phyloP scores from a whole-genome alignment of 2,113 vertebrate genomes.

The Amphiprion ocellaris region DNA sequence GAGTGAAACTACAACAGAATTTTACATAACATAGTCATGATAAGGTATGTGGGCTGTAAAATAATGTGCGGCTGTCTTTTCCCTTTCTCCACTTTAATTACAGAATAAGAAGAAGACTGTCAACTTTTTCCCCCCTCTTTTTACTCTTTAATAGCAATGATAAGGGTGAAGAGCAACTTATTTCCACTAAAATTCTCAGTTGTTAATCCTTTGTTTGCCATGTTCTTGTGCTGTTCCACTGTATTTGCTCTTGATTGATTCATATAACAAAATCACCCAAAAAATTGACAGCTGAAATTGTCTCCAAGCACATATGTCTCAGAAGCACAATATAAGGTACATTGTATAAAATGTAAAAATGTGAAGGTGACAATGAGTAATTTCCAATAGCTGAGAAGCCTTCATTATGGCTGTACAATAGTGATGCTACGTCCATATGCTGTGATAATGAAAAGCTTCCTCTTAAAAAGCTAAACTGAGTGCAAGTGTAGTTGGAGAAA shows the following conservation, averaged over 20 bases:
- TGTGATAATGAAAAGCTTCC: background rate
- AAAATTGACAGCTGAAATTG: background rate
- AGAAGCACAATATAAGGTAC: background rate
- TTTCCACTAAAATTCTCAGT: background rate
- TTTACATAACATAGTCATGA: constrained; percentile 9
- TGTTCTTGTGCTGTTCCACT: background rate
- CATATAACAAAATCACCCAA: background rate
- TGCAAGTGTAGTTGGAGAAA: background rate
- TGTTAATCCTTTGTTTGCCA: background rate
- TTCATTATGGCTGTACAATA: background rate
- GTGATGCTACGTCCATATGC: constrained; percentile 6
- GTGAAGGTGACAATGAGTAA: constrained; percentile 10
- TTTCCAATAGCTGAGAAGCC: constrained; percentile 6
- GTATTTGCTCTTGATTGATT: background rate
- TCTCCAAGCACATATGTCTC: background rate
- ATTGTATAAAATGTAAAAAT: background rate
- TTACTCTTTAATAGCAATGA: background rate
- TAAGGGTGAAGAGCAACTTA: background rate
- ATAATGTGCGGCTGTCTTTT: background rate
- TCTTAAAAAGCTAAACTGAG: background rate
- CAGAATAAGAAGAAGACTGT: background rate
- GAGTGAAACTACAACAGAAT: constrained; percentile 27
- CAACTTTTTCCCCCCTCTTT: background rate
- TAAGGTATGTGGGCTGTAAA: background rate
- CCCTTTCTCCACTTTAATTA: constrained; percentile 17